These are phyloP conservation scores for Ylistrum balloti DNA, from an alignment of 1,140 invertebrate species.

Conservation along the genomic window DNA sequence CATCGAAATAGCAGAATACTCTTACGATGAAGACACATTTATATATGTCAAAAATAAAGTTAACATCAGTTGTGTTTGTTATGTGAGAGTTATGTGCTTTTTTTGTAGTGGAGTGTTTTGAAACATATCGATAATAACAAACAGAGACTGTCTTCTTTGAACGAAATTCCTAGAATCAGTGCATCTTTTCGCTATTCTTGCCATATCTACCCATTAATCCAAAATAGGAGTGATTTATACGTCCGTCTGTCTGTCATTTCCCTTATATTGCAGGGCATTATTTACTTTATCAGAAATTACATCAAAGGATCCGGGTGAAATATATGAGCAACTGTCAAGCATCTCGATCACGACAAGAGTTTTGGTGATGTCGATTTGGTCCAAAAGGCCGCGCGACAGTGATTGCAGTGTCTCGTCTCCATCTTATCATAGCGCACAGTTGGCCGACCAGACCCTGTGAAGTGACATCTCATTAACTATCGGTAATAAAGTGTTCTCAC, in stretches of 20 bases:
- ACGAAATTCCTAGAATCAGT: neutral
- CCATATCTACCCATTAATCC: constrained; percentile 28
- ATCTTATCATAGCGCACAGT: constrained; percentile 33
- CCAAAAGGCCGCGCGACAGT: constrained; percentile 29
- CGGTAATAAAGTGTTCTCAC: constrained; percentile 33
- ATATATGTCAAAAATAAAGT: too few species aligned
- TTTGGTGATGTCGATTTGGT: constrained; percentile 19
- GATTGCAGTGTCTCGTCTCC: constrained; percentile 5
- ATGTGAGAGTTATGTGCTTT: too few species aligned
- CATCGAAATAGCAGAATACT: too few species aligned
- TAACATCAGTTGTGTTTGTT: too few species aligned
- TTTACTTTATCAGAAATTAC: constrained; percentile 40
- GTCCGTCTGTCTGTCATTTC: constrained; percentile 21
- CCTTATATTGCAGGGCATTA: constrained; percentile 33
- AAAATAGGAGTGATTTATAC: neutral
- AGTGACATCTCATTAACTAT: constrained; percentile 23
- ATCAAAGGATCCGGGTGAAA: constrained; percentile 15
- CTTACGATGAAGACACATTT: too few species aligned
- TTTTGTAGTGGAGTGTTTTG: too few species aligned
- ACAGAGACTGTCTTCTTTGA: neutral
- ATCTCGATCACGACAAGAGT: constrained; percentile 22
- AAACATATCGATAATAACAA: too few species aligned
- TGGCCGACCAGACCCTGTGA: constrained; percentile 17
- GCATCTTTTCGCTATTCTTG: neutral
- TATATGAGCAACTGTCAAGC: constrained; percentile 38